Base-by-base conservation (phyloP, 23 tunicate species). In the Ciona savignyi region DNA sequence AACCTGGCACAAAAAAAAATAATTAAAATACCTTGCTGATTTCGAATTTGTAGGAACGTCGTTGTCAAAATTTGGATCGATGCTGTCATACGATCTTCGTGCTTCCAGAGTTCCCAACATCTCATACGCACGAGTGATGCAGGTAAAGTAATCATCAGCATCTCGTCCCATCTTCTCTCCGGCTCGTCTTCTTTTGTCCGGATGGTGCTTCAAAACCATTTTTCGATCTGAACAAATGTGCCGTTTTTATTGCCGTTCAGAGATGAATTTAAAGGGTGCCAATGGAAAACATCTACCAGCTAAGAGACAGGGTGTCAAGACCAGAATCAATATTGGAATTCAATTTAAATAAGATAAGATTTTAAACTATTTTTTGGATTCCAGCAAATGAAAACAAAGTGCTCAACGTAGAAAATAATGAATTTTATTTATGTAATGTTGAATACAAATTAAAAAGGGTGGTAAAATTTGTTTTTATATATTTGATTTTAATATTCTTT, bases 161-260 rank as follows among this genome's bases (percentile, higher is more conserved):
- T 68, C 81, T 0, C 70, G 74, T 0, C 42, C 30, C n/a, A 71
- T 30, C 29, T 70, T 35, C 25, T 68, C 77, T 26, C 97, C 98
- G 20, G 77, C 66, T 4, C 88, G 70, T 33, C 98, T 72, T 2
- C 91, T 79, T 49, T 93, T 93, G 70, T 93, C 98, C 25, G 98
- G 98, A 66, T 93, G 98, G 74, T 86, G 88, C 70, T 93, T 86
- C 65, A 93, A 51, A 22, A 93, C 93, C 4, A 72, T 66, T 66
- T 80, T 85, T 23, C 91, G 78, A 70, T 76, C 89, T 83, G 29
- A 31, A 48, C 42, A 32, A 74, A 32, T 25, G 28, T 1, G 11
- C 30, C 32, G 31, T 2, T 21, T 23, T 15, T 64, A 64, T 64
- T 25, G 23, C 25, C 2, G 21, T 66, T 4, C 2, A 15, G 27